Percentiles rank a stretch among this genome's conserved stretches.
Evolutionary conservation across 2,888 invertebrate species (phyloP).

Genomic region (Punctoribates punctum): DNA sequence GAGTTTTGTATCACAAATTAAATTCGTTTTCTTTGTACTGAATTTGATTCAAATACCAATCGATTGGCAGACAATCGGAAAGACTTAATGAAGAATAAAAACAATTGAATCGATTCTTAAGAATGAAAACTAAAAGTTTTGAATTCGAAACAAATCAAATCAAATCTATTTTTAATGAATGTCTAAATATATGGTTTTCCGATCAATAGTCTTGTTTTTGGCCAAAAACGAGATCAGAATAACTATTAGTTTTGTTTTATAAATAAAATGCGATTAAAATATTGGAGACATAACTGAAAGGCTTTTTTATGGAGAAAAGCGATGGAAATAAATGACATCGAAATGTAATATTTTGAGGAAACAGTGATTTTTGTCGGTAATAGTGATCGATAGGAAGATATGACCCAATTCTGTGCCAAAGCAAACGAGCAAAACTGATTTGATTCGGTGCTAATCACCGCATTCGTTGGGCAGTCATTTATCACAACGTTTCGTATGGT

Average conservation of each 20-base stretch:
- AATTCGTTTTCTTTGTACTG: not conserved
- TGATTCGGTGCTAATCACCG: slow-evolving; percentile 22
- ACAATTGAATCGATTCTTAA: too few species aligned
- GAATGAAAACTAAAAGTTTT: too few species aligned
- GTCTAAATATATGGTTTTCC: too few species aligned
- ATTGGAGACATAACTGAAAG: too few species aligned
- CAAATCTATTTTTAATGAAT: too few species aligned
- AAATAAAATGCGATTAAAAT: too few species aligned
- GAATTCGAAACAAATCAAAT: too few species aligned
- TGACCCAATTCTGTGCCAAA: slow-evolving; percentile 24
- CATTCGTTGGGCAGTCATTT: slow-evolving; percentile 27
- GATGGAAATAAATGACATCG: slow-evolving; percentile 14
- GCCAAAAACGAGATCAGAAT: too few species aligned
- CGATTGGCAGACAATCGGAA: not conserved
- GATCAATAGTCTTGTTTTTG: too few species aligned
- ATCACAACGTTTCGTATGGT: not conserved
- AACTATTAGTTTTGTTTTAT: too few species aligned
- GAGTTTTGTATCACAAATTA: slow-evolving; percentile 21
- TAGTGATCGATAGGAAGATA: slow-evolving; percentile 13
- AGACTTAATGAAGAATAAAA: not conserved
- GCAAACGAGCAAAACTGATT: slow-evolving; percentile 21
- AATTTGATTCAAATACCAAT: not conserved
- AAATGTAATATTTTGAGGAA: slow-evolving; percentile 13
- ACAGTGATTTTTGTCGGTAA: slow-evolving; percentile 10
- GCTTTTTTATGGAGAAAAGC: not conserved